phyloP scores from a whole-genome alignment of 1,140 invertebrate genomes.

The Cataglyphis hispanica region DNA sequence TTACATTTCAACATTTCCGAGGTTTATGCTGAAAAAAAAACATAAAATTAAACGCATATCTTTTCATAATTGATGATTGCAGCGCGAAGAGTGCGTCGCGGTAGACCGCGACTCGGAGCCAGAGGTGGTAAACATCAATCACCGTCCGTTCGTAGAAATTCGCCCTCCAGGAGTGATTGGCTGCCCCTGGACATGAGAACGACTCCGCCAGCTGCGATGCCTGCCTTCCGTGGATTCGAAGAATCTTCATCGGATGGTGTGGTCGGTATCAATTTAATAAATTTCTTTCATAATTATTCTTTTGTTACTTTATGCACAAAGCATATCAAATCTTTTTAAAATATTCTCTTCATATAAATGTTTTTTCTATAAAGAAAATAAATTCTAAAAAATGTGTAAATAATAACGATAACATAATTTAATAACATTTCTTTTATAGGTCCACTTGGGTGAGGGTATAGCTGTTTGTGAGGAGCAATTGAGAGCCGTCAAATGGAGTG shows the following conservation, averaged over 20 bases:
- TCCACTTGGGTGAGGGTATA: slow-evolving; percentile 91
- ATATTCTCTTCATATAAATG: not conserved
- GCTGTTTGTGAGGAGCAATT: slow-evolving; percentile 90
- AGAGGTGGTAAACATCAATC: slow-evolving; percentile 82
- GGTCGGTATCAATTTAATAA: slow-evolving; percentile 73
- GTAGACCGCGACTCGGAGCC: slow-evolving; percentile 84
- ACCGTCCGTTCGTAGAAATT: slow-evolving; percentile 81
- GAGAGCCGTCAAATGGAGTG: slow-evolving; percentile 91
- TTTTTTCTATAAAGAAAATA: not conserved
- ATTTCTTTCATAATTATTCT: not conserved
- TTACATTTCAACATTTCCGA: not conserved
- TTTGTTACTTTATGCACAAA: not conserved
- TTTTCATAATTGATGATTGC: slow-evolving; percentile 53
- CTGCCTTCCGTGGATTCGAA: slow-evolving; percentile 84
- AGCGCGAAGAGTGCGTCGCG: slow-evolving; percentile 83
- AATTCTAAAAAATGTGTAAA: not conserved
- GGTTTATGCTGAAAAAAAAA: not conserved
- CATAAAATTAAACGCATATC: slow-evolving; percentile 24
- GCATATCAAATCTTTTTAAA: not conserved
- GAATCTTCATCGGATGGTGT: slow-evolving; percentile 84
- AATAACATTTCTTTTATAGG: slow-evolving; percentile 82
- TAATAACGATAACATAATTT: not conserved
- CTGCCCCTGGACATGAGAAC: slow-evolving; percentile 85
- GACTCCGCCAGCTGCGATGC: slow-evolving; percentile 83
- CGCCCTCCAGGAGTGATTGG: slow-evolving; percentile 83